Evolutionary conservation across 1,140 invertebrate species (phyloP), one percentile per base, ranked within the genome.

Genomic region (Penaeus indicus): DNA sequence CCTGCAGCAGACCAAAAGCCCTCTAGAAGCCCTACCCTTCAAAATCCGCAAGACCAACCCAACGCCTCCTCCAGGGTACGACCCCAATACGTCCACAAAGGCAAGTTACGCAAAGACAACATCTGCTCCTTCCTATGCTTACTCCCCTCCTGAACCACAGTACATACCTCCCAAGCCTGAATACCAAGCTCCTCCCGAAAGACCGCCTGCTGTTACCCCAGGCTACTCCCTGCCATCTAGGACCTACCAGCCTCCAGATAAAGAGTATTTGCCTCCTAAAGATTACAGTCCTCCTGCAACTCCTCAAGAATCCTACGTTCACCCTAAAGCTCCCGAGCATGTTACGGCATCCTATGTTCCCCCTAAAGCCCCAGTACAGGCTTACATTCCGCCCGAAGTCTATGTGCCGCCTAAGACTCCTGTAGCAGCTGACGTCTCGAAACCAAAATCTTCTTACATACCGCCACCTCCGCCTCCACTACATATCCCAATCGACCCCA

Each of bases 181-280:
- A 25, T 25, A 81, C 54, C 54, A 54, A 54, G 54, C 54, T 13
- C 54, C 54, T 54, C 54, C 54, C 2, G 54, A 54, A 54, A 5
- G 54, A 16, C 54, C 77, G 1, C 77, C 47, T 54, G 47, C 61
- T 21, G 61, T 69, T 72, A 69, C 83, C 83, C 85, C 85, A 3
- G 77, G 27, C 10, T 80, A 86, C 38, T 61, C 61, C 21, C 47
- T 60, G 21, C 85, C 85, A 11, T 64, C 61, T n/a, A 80, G 78
- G 21, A 54, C 60, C n/a, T 81, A 69, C 18, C 62, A 32, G 18
- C 77, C 62, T 32, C 62, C 85, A 16, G n/a, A 64, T 16, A 54
- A 64, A 10, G 60, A 86, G 21, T 86, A 80, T n/a, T n/a, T 86
- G 38, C 77, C 77, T 22, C 85, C 85, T 16, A 78, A 54, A 13